These are phyloP conservation scores for Tachina lurida DNA, from an alignment of 2,888 invertebrate genomes.

Conservation along the genomic window DNA sequence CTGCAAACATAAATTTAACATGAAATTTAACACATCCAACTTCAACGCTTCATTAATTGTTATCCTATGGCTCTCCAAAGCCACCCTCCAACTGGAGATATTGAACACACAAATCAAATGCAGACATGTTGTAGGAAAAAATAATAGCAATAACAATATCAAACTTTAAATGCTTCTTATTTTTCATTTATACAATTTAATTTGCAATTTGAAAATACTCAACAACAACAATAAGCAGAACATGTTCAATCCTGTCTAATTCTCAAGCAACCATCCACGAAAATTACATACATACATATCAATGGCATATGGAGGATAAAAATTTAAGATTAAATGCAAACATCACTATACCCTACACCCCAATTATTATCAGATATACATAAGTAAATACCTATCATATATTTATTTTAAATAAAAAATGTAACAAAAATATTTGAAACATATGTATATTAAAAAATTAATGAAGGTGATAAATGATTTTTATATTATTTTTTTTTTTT, in stretches of 20 bases:
- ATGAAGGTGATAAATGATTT: too few relatives aligned
- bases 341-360: not conserved
- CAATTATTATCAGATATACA: too few relatives aligned
- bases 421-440: too few relatives aligned
- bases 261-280: slow-evolving; percentile 2
- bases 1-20: not conserved
- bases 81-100: not conserved
- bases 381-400: too few relatives aligned
- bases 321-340: not conserved
- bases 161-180: slow-evolving; percentile 19
- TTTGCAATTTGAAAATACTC: slow-evolving; percentile 62
- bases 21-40: not conserved
- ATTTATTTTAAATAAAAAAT: too few relatives aligned
- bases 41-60: slow-evolving; percentile 40
- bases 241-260: slow-evolving; percentile 50
- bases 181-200: slow-evolving; percentile 49
- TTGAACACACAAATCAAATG: slow-evolving; percentile 42
- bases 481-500: too few relatives aligned
- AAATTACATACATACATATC: slow-evolving; percentile 14
- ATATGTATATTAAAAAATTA: too few relatives aligned
- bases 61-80: slow-evolving; percentile 1
- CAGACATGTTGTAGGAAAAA: slow-evolving; percentile 24
- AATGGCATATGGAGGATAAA: not conserved
- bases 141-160: slow-evolving; percentile 18
- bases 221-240: slow-evolving; percentile 47